A percentile compares a stretch with the other conserved stretches of the same genome.
Evolutionary conservation across 2,888 invertebrate species (phyloP).

Genomic region (Colostygia pectinataria): DNA sequence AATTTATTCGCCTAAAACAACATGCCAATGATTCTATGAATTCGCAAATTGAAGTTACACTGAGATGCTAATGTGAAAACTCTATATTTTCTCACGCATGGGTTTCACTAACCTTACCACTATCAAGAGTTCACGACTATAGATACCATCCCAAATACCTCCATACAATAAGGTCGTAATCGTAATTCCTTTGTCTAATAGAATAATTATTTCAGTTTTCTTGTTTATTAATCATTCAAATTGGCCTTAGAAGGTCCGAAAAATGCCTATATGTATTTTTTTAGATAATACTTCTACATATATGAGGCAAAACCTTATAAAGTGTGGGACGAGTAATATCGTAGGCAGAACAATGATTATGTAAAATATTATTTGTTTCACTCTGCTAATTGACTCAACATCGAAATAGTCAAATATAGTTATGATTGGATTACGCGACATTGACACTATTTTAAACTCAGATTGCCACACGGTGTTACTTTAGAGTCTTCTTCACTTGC

Average conservation of each 20-base stretch:
- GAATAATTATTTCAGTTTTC: background rate
- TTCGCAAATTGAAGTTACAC: conserved; percentile 37
- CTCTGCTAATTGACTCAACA: conserved; percentile 5
- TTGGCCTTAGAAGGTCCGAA: conserved; percentile 56
- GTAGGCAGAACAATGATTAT: conserved; percentile 17
- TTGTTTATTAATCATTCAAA: conserved; percentile 16
- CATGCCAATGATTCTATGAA: conserved; percentile 15
- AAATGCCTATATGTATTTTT: conserved; percentile 40
- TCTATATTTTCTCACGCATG: conserved; percentile 19
- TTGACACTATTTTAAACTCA: conserved; percentile 5
- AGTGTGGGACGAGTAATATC: conserved; percentile 25
- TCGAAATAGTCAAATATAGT: background rate
- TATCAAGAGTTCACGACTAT: no score
- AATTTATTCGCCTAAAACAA: conserved; percentile 6
- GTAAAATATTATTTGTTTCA: conserved; percentile 11
- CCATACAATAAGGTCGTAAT: conserved; percentile 6
- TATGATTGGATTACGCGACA: conserved; percentile 4
- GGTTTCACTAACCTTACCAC: conserved; percentile 5
- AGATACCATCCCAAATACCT: no score
- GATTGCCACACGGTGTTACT: background rate
- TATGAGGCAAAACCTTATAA: conserved; percentile 19
- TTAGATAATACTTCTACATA: conserved; percentile 17
- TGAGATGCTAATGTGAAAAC: conserved; percentile 30
- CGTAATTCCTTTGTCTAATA: background rate
- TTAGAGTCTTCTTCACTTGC: background rate